Evolutionary conservation across 2,113 vertebrate genomes (phyloP).

Genomic region (Zosterops pallidus): DNA sequence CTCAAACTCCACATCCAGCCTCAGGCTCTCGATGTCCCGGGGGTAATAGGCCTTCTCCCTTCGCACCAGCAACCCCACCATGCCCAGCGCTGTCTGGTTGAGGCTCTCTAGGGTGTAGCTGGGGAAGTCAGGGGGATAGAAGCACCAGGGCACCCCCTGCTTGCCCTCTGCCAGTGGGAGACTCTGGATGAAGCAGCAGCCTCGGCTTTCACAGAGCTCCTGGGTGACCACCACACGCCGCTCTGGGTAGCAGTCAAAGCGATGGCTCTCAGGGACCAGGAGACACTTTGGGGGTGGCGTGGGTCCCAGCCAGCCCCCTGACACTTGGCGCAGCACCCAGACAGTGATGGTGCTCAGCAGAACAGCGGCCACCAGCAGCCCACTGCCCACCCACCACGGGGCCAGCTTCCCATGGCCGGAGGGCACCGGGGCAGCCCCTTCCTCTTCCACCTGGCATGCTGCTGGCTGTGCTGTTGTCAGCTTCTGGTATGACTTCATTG

Average conservation of each 20-base stretch:
- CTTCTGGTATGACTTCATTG: constrained; percentile 59
- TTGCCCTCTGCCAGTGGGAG: background rate
- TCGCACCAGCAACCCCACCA: constrained; percentile 73
- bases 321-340: constrained; percentile 58
- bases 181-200: constrained; percentile 81
- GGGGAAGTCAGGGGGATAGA: constrained; percentile 82
- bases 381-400: constrained; percentile 14
- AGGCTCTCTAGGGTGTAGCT: constrained; percentile 78
- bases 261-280: constrained; percentile 64
- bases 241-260: constrained; percentile 90
- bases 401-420: background rate
- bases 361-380: background rate
- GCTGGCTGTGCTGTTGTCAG: background rate
- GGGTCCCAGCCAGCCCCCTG: background rate
- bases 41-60: constrained; percentile 83
- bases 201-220: constrained; percentile 81
- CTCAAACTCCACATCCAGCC: constrained; percentile 79
- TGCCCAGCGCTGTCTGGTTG: constrained; percentile 72
- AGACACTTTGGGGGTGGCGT: constrained; percentile 43
- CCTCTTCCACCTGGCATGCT: background rate
- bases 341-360: constrained; percentile 53
- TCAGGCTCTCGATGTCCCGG: constrained; percentile 76
- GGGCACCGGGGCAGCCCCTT: background rate
- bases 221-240: constrained; percentile 74
- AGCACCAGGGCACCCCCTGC: constrained; percentile 85